Evolutionary conservation across 2,797 vertebrate species (phyloP).

Genomic region (Intellagama lesueurii): DNA sequence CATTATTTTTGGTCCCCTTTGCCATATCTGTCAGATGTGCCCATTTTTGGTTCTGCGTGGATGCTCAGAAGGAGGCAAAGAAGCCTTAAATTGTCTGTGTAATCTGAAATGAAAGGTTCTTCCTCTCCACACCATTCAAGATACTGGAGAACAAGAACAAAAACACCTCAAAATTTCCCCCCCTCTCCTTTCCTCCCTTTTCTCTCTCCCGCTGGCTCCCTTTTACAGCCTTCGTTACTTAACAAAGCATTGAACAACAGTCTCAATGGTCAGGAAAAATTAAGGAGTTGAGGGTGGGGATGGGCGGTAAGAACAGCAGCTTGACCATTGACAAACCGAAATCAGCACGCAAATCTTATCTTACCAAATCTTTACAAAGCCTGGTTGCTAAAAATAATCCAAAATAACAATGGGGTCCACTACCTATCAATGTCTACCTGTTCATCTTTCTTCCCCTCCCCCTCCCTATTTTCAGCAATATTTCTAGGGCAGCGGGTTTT

Average conservation of each 20-base stretch:
- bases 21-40: constrained; percentile 9
- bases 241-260: constrained; percentile 18
- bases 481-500: constrained; percentile 50
- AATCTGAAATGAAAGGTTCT: neutral
- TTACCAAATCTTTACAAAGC: neutral
- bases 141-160: neutral
- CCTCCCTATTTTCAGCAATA: constrained; percentile 55
- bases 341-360: constrained; percentile 6
- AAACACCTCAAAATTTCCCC: neutral
- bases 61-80: constrained; percentile 24
- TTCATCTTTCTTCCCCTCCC: neutral
- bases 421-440: neutral
- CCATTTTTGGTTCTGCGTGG: neutral
- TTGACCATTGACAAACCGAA: constrained; percentile 49
- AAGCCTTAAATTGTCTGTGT: neutral
- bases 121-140: constrained; percentile 12
- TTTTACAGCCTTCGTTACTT: neutral
- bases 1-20: constrained; percentile 56
- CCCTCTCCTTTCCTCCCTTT: neutral
- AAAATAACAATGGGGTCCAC: constrained; percentile 13
- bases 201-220: constrained; percentile 27
- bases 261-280: neutral
- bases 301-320: constrained; percentile 28
- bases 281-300: constrained; percentile 51
- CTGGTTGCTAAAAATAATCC: neutral